These are phyloP conservation scores for Argyrosomus regius DNA, from an alignment of 2,797 vertebrate species.

Conservation along the genomic window DNA sequence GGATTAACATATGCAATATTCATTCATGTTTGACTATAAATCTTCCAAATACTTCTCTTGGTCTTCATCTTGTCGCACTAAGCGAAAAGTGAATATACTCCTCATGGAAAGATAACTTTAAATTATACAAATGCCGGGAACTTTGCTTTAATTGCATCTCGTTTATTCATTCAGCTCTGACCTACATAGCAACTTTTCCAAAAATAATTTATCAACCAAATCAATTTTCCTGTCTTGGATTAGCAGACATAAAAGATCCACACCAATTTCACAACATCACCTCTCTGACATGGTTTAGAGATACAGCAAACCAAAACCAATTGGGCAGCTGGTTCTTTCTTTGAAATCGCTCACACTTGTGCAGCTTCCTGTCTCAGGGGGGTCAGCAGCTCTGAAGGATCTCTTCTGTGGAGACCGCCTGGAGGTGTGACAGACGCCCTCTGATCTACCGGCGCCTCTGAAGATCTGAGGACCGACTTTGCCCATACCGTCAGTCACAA, in stretches of 20 bases:
- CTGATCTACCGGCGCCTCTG: constrained; percentile 76
- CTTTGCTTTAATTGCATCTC: constrained; percentile 56
- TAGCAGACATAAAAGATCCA: constrained; percentile 52
- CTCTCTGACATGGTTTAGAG: constrained; percentile 50
- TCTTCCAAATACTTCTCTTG: constrained; percentile 45
- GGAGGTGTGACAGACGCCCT: constrained; percentile 75
- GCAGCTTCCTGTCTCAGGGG: constrained; percentile 71
- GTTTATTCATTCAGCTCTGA: constrained; percentile 66
- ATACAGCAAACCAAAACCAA: constrained; percentile 60
- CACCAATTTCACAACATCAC: constrained; percentile 52
- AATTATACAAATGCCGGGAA: constrained; percentile 51
- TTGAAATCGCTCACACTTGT: constrained; percentile 67
- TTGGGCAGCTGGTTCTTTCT: constrained; percentile 60
- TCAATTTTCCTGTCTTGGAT: constrained; percentile 60
- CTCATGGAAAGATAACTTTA: constrained; percentile 57
- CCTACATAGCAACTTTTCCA: constrained; percentile 63
- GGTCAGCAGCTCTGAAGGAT: constrained; percentile 74
- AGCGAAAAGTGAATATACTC: constrained; percentile 20
- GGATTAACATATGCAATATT: constrained; percentile 60
- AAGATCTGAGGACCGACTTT: constrained; percentile 77
- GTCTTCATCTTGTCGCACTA: constrained; percentile 46
- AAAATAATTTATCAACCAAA: constrained; percentile 66
- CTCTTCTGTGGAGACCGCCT: constrained; percentile 70
- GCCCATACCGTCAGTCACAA: constrained; percentile 56
- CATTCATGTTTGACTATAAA: constrained; percentile 58